These are phyloP conservation scores for Synanceia verrucosa DNA, from an alignment of 2,797 vertebrate species.

Conservation along the genomic window DNA sequence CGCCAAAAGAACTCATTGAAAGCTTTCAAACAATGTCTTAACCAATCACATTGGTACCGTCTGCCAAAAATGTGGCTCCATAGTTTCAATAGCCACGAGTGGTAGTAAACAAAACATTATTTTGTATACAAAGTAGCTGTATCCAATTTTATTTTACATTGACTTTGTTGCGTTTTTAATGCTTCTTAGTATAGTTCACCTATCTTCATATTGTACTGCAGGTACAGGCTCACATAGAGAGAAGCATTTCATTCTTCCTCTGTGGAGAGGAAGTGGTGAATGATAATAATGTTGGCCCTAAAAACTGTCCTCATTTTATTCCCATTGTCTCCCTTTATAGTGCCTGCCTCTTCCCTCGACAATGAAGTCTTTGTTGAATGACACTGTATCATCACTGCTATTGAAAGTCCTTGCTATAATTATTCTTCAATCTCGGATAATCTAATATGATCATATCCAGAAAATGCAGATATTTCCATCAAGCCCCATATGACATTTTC, in stretches of 20 bases:
- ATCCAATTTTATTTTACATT: too few species aligned
- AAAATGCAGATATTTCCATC: conserved; percentile 56
- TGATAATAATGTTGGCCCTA: conserved; percentile 32
- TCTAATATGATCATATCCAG: conserved; percentile 37
- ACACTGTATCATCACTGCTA: conserved; percentile 30
- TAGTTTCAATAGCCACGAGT: too few species aligned
- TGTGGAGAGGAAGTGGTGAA: conserved; percentile 31
- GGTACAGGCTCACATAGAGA: conserved; percentile 4
- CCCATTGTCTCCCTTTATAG: conserved; percentile 37
- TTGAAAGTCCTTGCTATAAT: conserved; percentile 6
- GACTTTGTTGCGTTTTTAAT: too few species aligned
- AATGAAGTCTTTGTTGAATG: conserved; percentile 52
- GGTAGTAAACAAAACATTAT: too few species aligned
- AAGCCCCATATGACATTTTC: conserved; percentile 31
- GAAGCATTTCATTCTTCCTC: conserved; percentile 13
- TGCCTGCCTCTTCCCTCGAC: conserved; percentile 22
- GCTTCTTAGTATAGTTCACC: neutral
- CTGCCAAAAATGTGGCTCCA: too few species aligned
- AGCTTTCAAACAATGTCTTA: too few species aligned
- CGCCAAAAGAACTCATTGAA: too few species aligned
- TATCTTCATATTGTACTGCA: conserved; percentile 20
- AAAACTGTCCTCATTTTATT: conserved; percentile 44
- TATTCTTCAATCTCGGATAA: conserved; percentile 19
- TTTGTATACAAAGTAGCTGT: too few species aligned
- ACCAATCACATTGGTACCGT: too few species aligned